phyloP scores from a whole-genome alignment of 2,113 vertebrate species.

The Irena cyanogastra region DNA sequence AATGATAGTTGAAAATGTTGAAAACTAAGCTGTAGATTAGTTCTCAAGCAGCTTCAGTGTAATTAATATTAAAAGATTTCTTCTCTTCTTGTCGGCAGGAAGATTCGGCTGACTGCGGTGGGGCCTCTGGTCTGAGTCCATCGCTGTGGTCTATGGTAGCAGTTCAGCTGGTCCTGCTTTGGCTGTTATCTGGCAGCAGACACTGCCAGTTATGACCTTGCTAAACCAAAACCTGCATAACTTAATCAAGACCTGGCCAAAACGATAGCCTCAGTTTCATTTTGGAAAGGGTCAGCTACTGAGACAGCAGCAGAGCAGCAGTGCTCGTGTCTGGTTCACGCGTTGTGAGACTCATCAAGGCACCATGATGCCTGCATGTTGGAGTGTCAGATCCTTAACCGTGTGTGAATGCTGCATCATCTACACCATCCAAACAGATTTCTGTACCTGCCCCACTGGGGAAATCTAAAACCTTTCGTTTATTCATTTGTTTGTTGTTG shows the following conservation, averaged over 20 bases:
- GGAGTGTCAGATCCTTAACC: constrained; percentile 71
- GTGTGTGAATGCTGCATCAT: constrained; percentile 78
- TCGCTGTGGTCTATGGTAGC: constrained; percentile 82
- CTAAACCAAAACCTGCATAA: constrained; percentile 70
- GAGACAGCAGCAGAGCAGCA: constrained; percentile 50
- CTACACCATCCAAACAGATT: constrained; percentile 56
- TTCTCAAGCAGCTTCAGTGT: background rate
- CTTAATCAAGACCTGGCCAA: constrained; percentile 72
- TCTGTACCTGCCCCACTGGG: constrained; percentile 63
- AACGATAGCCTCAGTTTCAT: constrained; percentile 64
- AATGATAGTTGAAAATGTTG: background rate
- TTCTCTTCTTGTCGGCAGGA: constrained; percentile 79
- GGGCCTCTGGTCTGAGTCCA: constrained; percentile 82
- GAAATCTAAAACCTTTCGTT: background rate
- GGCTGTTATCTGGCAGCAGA: constrained; percentile 82
- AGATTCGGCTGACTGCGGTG: constrained; percentile 91
- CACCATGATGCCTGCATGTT: constrained; percentile 69
- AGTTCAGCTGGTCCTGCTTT: constrained; percentile 86
- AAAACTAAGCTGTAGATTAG: background rate
- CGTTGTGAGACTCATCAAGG: constrained; percentile 27
- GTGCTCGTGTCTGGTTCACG: constrained; percentile 28
- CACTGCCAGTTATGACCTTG: constrained; percentile 85
- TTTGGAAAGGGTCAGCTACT: constrained; percentile 45
- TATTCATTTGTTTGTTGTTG: constrained; percentile 2
- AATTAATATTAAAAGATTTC: background rate